phyloP scores from a whole-genome alignment of 2,888 invertebrate species.

The Autographa pulchrina region DNA sequence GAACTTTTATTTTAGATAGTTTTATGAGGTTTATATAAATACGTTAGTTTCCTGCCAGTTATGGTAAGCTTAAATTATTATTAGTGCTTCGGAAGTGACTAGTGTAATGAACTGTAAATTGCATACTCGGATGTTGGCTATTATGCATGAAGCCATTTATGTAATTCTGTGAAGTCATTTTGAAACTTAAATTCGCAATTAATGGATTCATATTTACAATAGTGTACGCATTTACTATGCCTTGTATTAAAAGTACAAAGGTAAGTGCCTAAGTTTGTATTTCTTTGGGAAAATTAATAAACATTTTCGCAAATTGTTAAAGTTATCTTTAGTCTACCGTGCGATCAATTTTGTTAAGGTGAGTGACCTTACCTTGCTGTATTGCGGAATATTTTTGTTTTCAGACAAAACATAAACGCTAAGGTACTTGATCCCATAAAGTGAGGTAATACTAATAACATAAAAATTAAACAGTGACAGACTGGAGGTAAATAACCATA shows the following conservation, averaged over 20 bases:
- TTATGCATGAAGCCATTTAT: slow-evolving; percentile 30
- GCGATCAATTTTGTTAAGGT: slow-evolving; percentile 32
- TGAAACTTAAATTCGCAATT: neutral
- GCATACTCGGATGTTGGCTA: slow-evolving; percentile 13
- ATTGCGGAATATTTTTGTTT: slow-evolving; percentile 16
- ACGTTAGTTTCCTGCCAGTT: slow-evolving; percentile 45
- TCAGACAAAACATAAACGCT: neutral
- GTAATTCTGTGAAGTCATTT: slow-evolving; percentile 19
- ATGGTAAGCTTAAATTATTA: slow-evolving; percentile 55
- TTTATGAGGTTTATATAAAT: slow-evolving; percentile 60
- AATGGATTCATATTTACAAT: too few relatives aligned
- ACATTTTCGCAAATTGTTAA: neutral
- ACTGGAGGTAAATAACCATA: slow-evolving; percentile 75
- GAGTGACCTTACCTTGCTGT: slow-evolving; percentile 19
- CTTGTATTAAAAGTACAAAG: too few relatives aligned
- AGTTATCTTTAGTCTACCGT: slow-evolving; percentile 18
- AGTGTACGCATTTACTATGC: too few relatives aligned
- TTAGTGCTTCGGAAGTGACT: slow-evolving; percentile 44
- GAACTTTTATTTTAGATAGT: slow-evolving; percentile 59
- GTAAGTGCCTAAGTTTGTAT: neutral
- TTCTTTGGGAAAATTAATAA: neutral
- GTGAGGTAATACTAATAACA: slow-evolving; percentile 26
- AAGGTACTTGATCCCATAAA: neutral
- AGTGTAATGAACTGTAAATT: slow-evolving; percentile 40
- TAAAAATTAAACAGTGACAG: slow-evolving; percentile 60